These are phyloP conservation scores for Myrmecobius fasciatus DNA, from an alignment of 2,113 vertebrate species.

Conservation along the genomic window DNA sequence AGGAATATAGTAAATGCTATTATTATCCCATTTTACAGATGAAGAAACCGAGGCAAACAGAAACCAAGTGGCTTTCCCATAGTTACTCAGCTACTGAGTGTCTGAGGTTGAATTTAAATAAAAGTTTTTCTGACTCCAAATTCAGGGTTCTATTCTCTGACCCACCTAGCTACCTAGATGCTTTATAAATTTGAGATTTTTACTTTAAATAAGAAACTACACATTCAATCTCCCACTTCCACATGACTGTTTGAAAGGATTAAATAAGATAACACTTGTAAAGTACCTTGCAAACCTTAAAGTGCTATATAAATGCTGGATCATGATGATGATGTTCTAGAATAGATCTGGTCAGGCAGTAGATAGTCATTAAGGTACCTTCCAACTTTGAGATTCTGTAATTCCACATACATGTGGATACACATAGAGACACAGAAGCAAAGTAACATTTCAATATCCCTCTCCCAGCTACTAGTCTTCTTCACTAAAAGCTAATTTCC, in stretches of 20 bases:
- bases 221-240: neutral
- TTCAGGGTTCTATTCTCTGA: neutral
- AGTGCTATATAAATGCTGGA: neutral
- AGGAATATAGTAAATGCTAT: neutral
- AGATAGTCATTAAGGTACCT: neutral
- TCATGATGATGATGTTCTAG: neutral
- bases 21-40: neutral
- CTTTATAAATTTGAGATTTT: neutral
- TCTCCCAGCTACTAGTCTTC: neutral
- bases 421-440: neutral
- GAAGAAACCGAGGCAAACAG: neutral
- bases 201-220: neutral
- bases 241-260: neutral
- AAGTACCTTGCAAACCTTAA: neutral
- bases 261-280: neutral
- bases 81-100: neutral
- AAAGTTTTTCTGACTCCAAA: neutral
- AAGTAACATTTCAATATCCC: neutral
- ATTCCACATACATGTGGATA: neutral
- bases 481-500: neutral
- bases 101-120: neutral
- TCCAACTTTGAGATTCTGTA: neutral
- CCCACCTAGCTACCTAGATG: neutral
- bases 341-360: neutral
- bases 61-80: neutral